These are phyloP conservation scores for Microctonus brassicae DNA, from an alignment of 2,888 invertebrate species.

Conservation along the genomic window DNA sequence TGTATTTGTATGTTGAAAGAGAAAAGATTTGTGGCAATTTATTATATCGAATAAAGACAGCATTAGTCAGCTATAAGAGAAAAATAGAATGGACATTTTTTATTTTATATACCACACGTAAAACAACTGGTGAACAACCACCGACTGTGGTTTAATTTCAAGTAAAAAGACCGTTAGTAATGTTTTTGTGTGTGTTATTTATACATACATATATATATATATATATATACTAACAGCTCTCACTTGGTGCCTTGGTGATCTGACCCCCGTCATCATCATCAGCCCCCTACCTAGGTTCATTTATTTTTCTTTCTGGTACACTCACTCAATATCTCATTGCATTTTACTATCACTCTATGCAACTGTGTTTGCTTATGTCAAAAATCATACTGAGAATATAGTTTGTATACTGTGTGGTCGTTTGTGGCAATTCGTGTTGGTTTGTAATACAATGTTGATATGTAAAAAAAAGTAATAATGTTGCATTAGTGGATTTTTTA, in stretches of 20 bases:
- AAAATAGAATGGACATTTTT: neutral
- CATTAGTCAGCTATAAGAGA: no score
- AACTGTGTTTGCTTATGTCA: neutral
- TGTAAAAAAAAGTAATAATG: no score
- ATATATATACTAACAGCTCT: no score
- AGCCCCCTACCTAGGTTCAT: constrained; percentile 34
- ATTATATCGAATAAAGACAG: neutral
- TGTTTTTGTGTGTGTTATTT: constrained; percentile 11
- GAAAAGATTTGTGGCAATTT: constrained; percentile 5
- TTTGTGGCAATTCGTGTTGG: neutral
- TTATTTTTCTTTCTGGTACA: constrained; percentile 23
- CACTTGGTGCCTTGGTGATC: constrained; percentile 24
- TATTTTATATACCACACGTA: neutral
- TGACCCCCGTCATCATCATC: constrained; percentile 45
- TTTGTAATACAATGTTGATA: no score
- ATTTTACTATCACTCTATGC: neutral
- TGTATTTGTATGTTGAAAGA: constrained; percentile 42
- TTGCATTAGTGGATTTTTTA: no score
- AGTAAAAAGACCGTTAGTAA: constrained; percentile 53
- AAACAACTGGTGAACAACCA: constrained; percentile 57
- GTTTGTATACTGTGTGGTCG: neutral
- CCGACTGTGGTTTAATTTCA: no score
- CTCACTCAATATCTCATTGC: neutral
- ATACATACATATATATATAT: no score
- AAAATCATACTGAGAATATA: neutral